phyloP scores from a whole-genome alignment of 2,113 vertebrate species.

The Chascanopsetta lugubris region DNA sequence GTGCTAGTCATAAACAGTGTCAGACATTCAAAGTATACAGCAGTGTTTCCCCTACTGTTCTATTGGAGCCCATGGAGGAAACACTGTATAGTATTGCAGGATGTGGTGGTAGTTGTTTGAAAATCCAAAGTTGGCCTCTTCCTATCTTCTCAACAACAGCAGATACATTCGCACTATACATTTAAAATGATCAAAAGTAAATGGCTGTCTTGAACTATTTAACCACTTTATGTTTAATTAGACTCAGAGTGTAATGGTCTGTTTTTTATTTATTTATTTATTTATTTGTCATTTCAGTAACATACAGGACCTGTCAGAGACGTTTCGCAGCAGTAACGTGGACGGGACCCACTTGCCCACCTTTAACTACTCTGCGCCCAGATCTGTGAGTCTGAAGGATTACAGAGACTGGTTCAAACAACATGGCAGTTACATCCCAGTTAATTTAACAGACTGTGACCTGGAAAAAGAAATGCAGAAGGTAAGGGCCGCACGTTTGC shows the following conservation, averaged over 20 bases:
- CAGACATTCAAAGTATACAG: no score
- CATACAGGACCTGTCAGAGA: conserved; percentile 30
- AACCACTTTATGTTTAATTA: no score
- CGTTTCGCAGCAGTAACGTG: conserved; percentile 16
- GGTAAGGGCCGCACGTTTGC: conserved; percentile 56
- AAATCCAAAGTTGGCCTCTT: no score
- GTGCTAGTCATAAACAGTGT: no score
- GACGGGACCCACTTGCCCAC: not conserved
- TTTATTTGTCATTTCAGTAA: conserved; percentile 72
- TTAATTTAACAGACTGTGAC: conserved; percentile 72
- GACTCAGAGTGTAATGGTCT: no score
- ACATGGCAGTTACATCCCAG: not conserved
- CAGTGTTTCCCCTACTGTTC: no score
- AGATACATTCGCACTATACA: no score
- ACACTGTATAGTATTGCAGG: no score
- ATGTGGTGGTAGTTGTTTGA: no score
- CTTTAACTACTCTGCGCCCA: conserved; percentile 44
- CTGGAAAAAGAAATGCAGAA: conserved; percentile 81
- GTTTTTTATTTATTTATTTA: not conserved
- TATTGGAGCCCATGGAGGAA: not conserved
- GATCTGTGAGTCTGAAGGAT: conserved; percentile 29
- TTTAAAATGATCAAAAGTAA: no score
- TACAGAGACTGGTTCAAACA: conserved; percentile 79
- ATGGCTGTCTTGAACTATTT: no score
- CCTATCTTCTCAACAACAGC: no score